Evolutionary conservation across 1,140 invertebrate genomes (phyloP).

Genomic region (Cydia fagiglandana): DNA sequence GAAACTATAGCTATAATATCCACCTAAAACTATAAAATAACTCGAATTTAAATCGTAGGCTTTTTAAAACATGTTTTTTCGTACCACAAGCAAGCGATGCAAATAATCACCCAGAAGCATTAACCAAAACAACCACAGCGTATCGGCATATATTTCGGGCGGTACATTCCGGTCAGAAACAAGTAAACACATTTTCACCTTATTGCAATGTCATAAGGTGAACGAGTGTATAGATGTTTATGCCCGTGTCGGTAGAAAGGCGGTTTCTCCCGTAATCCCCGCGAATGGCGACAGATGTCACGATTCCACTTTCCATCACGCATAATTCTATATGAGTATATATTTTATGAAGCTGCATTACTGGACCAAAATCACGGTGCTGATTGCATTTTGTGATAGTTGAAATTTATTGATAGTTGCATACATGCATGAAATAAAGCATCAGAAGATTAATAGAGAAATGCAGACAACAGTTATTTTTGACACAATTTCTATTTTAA

Average conservation of each 20-base stretch:
- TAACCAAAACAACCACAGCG: background rate
- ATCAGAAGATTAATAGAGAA: too few species aligned
- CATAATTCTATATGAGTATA: constrained; percentile 16
- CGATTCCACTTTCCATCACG: constrained; percentile 30
- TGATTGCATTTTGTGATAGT: background rate
- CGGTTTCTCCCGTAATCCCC: constrained; percentile 13
- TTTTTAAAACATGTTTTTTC: background rate
- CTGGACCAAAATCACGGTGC: background rate
- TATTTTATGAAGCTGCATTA: constrained; percentile 8
- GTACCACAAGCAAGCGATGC: background rate
- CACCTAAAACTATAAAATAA: background rate
- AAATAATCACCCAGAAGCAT: constrained; percentile 13
- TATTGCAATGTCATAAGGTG: background rate
- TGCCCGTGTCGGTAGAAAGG: constrained; percentile 19
- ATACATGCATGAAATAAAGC: too few species aligned
- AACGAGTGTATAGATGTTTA: background rate
- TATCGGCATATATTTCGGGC: constrained; percentile 6
- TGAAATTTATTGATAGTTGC: background rate
- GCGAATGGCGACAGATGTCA: constrained; percentile 19
- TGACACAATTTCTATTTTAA: too few species aligned
- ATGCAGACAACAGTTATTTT: too few species aligned
- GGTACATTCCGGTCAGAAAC: background rate
- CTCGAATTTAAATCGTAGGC: background rate
- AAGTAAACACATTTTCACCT: background rate
- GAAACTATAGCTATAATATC: background rate